Conservation (phyloP, 2,113 vertebrate species). For the Barnardius zonarius region DNA sequence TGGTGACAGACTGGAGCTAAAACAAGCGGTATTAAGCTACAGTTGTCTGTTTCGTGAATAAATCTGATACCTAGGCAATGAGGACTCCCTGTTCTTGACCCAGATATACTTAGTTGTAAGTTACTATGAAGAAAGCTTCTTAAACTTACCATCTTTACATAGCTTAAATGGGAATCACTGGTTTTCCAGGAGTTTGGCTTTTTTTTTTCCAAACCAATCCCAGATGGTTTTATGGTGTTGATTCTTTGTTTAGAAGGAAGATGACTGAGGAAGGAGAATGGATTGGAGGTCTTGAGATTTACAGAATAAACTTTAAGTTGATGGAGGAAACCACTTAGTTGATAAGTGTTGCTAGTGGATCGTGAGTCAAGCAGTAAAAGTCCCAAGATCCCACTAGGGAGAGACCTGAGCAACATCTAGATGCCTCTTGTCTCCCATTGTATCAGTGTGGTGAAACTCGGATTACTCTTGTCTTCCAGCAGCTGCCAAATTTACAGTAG, state of each 20-base stretch:
- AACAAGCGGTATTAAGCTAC: background rate
- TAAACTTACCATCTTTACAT: background rate
- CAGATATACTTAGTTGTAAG: background rate
- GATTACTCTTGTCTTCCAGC: background rate
- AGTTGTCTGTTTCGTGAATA: background rate
- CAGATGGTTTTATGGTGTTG: no score
- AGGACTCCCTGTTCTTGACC: background rate
- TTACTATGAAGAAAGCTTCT: background rate
- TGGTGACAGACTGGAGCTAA: background rate
- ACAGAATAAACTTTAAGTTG: background rate
- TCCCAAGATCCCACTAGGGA: no score
- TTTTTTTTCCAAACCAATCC: background rate
- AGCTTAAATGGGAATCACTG: background rate
- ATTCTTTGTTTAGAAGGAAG: background rate
- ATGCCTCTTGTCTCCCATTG: background rate
- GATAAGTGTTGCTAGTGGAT: background rate
- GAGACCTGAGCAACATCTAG: background rate
- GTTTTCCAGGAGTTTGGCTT: background rate
- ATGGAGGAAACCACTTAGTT: background rate
- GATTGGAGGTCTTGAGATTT: background rate
- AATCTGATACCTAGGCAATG: background rate
- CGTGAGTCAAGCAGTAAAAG: background rate
- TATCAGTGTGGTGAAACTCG: background rate
- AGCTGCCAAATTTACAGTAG: background rate
- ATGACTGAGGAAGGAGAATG: background rate